Base-by-base conservation (phyloP, 1,140 invertebrate genomes). In the Rhyacophila brunnea region DNA sequence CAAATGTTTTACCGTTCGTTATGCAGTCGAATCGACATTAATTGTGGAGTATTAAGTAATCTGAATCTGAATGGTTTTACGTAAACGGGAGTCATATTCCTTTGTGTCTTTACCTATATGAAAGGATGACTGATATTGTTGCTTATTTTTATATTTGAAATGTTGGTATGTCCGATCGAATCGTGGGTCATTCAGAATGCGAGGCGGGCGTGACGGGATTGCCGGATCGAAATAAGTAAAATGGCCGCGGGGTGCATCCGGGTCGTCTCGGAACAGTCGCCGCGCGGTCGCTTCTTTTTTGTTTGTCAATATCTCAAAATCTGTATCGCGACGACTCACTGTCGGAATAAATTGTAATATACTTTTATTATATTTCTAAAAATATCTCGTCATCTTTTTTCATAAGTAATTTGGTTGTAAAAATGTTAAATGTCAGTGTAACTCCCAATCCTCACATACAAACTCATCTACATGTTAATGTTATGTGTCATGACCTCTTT, bases 391-490 rank as follows among this genome's bases (percentile, higher is more conserved):
- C 64, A 65, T 65, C 64, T 65, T 65, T 65, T 65, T 62, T 65
- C 60, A 59, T 65, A 65, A 58, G 60, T 59, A 65, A 65, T 62
- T 62, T 65, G 64, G 64, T 78, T 78, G 75, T 78, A 78, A 78
- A 79, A 77, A 77, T 76, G 73, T 75, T 78, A 71, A 77, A 78
- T 76, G 77, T 78, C 75, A 65, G 63, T 65, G 63, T 65, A 61
- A 64, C 28, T 60, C 63, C 63, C 58, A 61, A 57, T 58, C 62
- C 62, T 77, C 73, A 70, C 72, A 74, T 74, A 77, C 74, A 47
- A 54, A 65, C 23, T 62, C 75, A 76, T 78, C 76, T 80, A 77
- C 78, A 78, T 80, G 77, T 80, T 79, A 77, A 78, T 80, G 77
- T 80, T 79, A 77, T 78, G 75, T 80, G 77, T 80, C 76, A 78